Evolutionary conservation across 2,113 vertebrate genomes (phyloP).

Genomic region (Melanostigma gelatinosum): DNA sequence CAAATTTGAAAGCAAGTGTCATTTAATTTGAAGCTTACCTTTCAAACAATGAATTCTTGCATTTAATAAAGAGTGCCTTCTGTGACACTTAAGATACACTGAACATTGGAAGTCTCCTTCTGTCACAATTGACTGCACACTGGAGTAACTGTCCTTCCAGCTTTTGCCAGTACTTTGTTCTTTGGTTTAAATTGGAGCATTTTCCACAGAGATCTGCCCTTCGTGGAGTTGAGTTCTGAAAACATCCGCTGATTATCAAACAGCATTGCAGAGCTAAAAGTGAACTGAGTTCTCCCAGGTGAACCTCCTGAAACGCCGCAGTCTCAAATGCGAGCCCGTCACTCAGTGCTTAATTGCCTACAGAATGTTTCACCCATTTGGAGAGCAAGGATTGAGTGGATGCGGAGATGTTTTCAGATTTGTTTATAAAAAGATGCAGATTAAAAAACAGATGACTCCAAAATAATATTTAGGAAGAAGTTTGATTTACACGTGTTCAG

Average conservation of each 20-base stretch:
- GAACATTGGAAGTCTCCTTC: constrained; percentile 19
- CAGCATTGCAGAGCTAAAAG: constrained; percentile 21
- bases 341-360: constrained; percentile 27
- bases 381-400: background rate
- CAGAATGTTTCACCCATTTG: constrained; percentile 1
- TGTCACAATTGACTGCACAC: constrained; percentile 32
- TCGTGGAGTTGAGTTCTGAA: constrained; percentile 36
- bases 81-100: constrained; percentile 25
- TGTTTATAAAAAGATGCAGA: background rate
- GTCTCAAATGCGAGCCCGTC: constrained; percentile 20
- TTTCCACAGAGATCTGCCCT: constrained; percentile 55
- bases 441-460: background rate
- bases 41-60: constrained; percentile 14
- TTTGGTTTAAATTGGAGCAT: constrained; percentile 42
- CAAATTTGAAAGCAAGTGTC: constrained; percentile 6
- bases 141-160: constrained; percentile 15
- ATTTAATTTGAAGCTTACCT: constrained; percentile 28
- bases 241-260: constrained; percentile 53
- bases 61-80: constrained; percentile 18
- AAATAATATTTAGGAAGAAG: background rate
- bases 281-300: constrained; percentile 26
- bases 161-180: constrained; percentile 43
- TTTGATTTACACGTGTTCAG: background rate
- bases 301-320: constrained; percentile 32
- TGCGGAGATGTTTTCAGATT: background rate